A percentile compares a stretch with the other conserved stretches of the same genome.
Evolutionary conservation across 2,113 vertebrate genomes (phyloP).

Genomic region (Meles meles): DNA sequence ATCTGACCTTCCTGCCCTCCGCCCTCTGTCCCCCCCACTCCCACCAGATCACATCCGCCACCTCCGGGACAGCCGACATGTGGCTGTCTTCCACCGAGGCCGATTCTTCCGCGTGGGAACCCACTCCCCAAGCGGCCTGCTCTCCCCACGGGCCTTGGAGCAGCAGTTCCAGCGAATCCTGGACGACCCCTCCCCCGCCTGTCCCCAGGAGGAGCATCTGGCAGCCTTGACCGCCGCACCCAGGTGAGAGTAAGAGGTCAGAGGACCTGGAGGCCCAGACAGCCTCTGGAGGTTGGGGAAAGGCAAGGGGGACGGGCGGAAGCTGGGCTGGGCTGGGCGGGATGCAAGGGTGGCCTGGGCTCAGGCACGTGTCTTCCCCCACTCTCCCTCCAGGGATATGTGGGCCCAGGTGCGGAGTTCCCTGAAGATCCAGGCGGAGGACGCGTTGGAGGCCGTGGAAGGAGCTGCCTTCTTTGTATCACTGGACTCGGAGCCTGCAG

Average conservation of each 20-base stretch:
- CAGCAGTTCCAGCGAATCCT: slow-evolving; percentile 90
- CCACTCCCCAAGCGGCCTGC: slow-evolving; percentile 81
- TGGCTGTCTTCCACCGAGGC: slow-evolving; percentile 90
- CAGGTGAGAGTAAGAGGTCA: slow-evolving; percentile 76
- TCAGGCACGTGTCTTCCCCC: neutral
- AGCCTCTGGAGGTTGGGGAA: rapidly evolving
- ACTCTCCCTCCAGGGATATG: slow-evolving; percentile 77
- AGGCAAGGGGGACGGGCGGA: rapidly evolving
- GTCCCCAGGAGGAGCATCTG: slow-evolving; percentile 87
- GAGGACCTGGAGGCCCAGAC: rapidly evolving
- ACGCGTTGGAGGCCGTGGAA: slow-evolving; percentile 88
- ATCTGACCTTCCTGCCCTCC: neutral
- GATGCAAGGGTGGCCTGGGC: neutral
- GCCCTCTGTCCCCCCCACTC: neutral
- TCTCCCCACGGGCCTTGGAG: slow-evolving; percentile 89
- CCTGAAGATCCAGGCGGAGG: slow-evolving; percentile 83
- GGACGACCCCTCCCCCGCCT: slow-evolving; percentile 83
- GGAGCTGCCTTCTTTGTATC: slow-evolving; percentile 91
- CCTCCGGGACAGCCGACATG: slow-evolving; percentile 86
- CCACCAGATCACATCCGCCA: slow-evolving; percentile 87
- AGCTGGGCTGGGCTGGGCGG: neutral
- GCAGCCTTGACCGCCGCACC: slow-evolving; percentile 89
- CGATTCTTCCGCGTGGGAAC: slow-evolving; percentile 89
- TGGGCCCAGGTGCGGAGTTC: slow-evolving; percentile 88
- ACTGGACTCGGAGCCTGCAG: slow-evolving; percentile 86